phyloP scores from a whole-genome alignment of 1,140 invertebrate genomes.

The Caligus rogercresseyi region DNA sequence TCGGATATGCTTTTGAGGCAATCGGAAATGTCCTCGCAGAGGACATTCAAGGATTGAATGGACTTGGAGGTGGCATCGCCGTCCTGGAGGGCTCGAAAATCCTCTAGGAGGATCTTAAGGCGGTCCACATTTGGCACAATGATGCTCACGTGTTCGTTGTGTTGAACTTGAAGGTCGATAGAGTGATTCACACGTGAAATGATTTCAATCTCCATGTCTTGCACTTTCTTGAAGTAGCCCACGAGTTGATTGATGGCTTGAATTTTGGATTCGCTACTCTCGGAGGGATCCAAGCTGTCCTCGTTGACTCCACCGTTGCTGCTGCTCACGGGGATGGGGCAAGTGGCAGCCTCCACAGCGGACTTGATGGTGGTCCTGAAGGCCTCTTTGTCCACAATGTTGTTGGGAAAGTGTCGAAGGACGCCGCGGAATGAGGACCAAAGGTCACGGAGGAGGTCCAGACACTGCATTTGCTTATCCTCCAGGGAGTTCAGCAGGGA shows the following conservation, averaged over 20 bases:
- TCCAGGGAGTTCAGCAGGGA: not conserved
- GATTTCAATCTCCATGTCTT: not conserved
- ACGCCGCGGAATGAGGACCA: not conserved
- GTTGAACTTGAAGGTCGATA: not conserved
- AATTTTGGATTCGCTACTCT: not conserved
- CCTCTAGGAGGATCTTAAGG: not conserved
- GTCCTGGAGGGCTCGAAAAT: not conserved
- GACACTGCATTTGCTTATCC: not conserved
- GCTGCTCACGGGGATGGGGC: not conserved
- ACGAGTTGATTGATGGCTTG: not conserved
- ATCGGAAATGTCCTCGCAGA: not conserved
- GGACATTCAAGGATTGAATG: not conserved
- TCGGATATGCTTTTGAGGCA: not conserved
- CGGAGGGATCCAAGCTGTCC: not conserved
- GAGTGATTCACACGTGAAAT: not conserved
- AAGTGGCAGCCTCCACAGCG: not conserved
- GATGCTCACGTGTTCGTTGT: not conserved
- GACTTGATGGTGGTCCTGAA: not conserved
- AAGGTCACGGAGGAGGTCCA: too few species aligned
- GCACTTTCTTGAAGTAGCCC: conserved; percentile 5
- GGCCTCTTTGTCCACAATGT: not conserved
- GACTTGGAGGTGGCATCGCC: not conserved
- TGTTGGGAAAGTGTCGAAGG: too few species aligned
- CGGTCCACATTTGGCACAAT: conserved; percentile 1
- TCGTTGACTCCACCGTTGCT: not conserved